These are phyloP conservation scores for Orussus abietinus DNA, from an alignment of 1,140 invertebrate genomes.

Conservation along the genomic window DNA sequence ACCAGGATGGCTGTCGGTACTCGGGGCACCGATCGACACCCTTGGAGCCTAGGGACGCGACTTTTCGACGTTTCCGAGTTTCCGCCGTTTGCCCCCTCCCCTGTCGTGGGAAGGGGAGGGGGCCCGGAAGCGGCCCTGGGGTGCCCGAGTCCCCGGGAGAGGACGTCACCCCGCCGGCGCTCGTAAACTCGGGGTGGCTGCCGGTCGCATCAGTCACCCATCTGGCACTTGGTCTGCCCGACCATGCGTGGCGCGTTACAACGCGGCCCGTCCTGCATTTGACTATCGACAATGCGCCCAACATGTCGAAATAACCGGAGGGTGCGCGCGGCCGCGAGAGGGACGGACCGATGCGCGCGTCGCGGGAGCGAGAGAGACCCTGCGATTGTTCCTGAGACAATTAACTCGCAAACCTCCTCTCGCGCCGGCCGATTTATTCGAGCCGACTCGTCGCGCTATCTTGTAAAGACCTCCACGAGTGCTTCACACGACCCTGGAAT, in stretches of 20 bases:
- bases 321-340: constrained; percentile 31
- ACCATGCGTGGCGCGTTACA: constrained; percentile 47
- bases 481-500: too few relatives aligned
- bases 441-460: too few relatives aligned
- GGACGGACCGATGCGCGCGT: constrained; percentile 16
- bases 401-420: too few relatives aligned
- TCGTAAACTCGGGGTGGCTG: constrained; percentile 38
- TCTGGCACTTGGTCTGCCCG: constrained; percentile 49
- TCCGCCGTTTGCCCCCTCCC: too few relatives aligned
- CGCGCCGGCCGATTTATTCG: too few relatives aligned
- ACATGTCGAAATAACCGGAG: constrained; percentile 43
- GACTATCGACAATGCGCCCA: constrained; percentile 50
- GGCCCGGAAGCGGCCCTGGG: too few relatives aligned
- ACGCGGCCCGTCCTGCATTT: constrained; percentile 41
- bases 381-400: constrained; percentile 8
- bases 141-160: too few relatives aligned
- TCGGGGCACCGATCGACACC: constrained; percentile 34
- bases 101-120: too few relatives aligned
- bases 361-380: constrained; percentile 2
- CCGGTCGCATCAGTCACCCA: constrained; percentile 52
- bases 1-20: constrained; percentile 50
- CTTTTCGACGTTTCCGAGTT: too few relatives aligned
- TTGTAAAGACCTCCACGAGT: too few relatives aligned
- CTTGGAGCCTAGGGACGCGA: too few relatives aligned
- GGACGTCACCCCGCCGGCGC: too few relatives aligned